A percentile compares a stretch with the other conserved stretches of the same genome.
Evolutionary conservation across 30 jellyfish, hydroid and myxozoan species (phyloP).

Genomic region (Chironex yamaguchii): DNA sequence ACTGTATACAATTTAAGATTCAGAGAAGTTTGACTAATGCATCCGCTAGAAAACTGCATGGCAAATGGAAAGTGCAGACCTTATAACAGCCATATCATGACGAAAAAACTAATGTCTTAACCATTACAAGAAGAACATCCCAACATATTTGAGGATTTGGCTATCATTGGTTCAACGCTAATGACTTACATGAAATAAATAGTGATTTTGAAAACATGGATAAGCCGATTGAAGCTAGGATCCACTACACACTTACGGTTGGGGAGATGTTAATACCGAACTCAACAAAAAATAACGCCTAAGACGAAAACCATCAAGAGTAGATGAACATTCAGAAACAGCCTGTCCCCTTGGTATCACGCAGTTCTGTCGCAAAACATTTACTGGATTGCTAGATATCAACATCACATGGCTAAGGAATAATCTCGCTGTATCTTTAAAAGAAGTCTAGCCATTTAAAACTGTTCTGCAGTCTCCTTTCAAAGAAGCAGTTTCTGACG

Average conservation of each 20-base stretch:
- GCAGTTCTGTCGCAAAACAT: conserved; percentile 16
- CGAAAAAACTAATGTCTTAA: conserved; percentile 14
- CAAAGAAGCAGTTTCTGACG: no score
- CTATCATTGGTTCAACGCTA: conserved; percentile 15
- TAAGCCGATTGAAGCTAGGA: no score
- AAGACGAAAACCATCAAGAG: not conserved
- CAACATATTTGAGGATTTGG: conserved; percentile 44
- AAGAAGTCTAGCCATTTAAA: conserved; percentile 2
- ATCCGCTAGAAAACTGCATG: not conserved
- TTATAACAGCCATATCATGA: conserved; percentile 32
- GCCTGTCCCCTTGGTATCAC: not conserved
- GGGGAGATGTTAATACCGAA: conserved; percentile 11
- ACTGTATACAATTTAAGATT: not conserved
- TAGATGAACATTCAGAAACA: conserved; percentile 30
- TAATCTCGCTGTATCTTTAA: not conserved
- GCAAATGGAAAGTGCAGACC: not conserved
- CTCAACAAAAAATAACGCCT: conserved; percentile 6
- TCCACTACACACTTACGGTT: conserved; percentile 30
- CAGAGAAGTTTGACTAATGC: not conserved
- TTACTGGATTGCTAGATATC: not conserved
- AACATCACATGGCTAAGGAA: not conserved
- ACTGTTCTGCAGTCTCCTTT: not conserved
- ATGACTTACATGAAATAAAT: not conserved
- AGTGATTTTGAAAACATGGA: no score
- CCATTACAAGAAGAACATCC: conserved; percentile 37